Percentiles rank a stretch among this genome's conserved stretches.
phyloP scores from a whole-genome alignment of 1,140 invertebrate species.

The Acromyrmex charruanus region DNA sequence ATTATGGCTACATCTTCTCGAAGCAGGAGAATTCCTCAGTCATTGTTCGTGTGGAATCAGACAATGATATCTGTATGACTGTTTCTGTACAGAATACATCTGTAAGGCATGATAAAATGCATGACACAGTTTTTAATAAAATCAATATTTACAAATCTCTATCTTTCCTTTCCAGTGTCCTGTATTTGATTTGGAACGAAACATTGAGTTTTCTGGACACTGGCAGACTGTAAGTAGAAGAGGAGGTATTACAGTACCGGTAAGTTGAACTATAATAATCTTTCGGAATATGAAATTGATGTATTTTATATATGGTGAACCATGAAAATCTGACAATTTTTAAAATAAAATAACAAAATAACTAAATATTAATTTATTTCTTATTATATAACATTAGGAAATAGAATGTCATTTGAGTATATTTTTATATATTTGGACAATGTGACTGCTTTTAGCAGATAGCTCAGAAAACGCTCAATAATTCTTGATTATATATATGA shows the following conservation, averaged over 20 bases:
- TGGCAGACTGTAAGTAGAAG: constrained; percentile 89
- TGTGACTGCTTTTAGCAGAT: too few relatives aligned
- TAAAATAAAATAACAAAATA: neutral
- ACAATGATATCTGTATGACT: constrained; percentile 87
- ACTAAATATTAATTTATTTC: too few relatives aligned
- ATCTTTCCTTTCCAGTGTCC: constrained; percentile 87
- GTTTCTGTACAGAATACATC: constrained; percentile 89
- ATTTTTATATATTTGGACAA: too few relatives aligned
- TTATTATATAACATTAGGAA: too few relatives aligned
- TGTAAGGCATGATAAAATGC: constrained; percentile 80
- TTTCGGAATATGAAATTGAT: neutral
- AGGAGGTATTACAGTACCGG: constrained; percentile 88
- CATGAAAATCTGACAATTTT: too few relatives aligned
- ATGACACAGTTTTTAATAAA: neutral
- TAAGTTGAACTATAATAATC: constrained; percentile 74
- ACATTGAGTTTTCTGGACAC: constrained; percentile 88
- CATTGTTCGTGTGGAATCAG: constrained; percentile 87
- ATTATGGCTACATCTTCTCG: constrained; percentile 88
- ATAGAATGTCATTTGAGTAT: too few relatives aligned
- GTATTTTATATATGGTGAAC: neutral
- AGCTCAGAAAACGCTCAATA: too few relatives aligned
- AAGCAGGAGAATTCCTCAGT: constrained; percentile 86
- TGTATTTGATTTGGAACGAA: constrained; percentile 89
- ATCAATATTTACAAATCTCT: neutral
- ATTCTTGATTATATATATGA: too few relatives aligned